Conservation (phyloP, 2,888 invertebrate species). For the Elgonia sp. region DNA sequence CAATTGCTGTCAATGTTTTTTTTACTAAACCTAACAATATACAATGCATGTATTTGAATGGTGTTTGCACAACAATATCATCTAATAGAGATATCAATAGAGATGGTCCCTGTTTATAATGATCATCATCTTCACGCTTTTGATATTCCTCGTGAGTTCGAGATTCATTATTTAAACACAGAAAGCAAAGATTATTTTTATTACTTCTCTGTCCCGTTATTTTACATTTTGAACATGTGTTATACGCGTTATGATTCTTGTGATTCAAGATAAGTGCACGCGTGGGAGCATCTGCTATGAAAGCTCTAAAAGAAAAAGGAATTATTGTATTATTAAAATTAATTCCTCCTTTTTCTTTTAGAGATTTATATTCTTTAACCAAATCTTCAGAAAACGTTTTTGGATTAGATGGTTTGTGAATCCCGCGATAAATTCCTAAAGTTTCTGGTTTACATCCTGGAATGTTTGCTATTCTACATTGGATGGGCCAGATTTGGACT, state of each 20-base stretch:
- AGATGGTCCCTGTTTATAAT: too few relatives aligned
- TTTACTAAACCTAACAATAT: too few relatives aligned
- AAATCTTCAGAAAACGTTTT: conserved; percentile 28
- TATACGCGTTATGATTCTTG: background rate
- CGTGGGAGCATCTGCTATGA: conserved; percentile 41
- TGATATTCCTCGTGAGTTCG: too few relatives aligned
- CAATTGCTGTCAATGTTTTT: too few relatives aligned
- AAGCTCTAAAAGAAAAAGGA: background rate
- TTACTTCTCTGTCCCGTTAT: too few relatives aligned
- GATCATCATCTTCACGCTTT: too few relatives aligned
- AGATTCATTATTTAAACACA: too few relatives aligned
- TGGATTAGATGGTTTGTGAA: conserved; percentile 37
- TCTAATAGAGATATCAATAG: too few relatives aligned
- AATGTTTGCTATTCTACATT: conserved; percentile 33
- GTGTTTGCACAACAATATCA: too few relatives aligned
- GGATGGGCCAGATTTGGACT: conserved; percentile 45
- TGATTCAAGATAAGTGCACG: conserved; percentile 31
- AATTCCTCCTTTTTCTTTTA: conserved; percentile 29
- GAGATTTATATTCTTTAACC: background rate
- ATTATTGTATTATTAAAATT: conserved; percentile 10
- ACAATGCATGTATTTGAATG: too few relatives aligned
- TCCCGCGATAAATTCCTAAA: conserved; percentile 35
- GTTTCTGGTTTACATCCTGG: conserved; percentile 7
- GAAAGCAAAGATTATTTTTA: too few relatives aligned
- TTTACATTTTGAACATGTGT: too few relatives aligned